Evolutionary conservation across 92 coral and sea anemone species (phyloP).

Genomic region (Blastomussa wellsi): DNA sequence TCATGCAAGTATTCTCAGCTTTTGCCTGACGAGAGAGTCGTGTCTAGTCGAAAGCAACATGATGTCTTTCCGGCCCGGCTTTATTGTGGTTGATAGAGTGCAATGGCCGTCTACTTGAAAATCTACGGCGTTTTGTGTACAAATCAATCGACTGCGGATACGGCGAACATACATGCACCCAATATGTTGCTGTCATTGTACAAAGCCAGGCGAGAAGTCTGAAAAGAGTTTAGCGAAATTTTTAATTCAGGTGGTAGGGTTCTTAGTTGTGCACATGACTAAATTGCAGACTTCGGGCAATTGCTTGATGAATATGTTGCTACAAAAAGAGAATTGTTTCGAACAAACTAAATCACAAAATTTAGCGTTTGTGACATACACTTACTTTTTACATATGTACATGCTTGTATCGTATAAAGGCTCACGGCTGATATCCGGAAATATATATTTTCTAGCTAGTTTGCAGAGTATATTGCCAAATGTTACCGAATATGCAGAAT

Average conservation of each 20-base stretch:
- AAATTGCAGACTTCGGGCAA: neutral
- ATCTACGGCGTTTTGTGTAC: neutral
- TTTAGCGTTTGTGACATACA: neutral
- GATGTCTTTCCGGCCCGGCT: constrained; percentile 31
- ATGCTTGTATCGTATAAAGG: neutral
- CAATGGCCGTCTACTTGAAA: neutral
- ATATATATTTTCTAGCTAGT: too few species aligned
- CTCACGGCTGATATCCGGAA: too few species aligned
- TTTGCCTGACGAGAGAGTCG: neutral
- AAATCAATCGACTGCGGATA: neutral
- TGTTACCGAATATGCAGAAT: too few species aligned
- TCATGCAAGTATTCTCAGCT: neutral
- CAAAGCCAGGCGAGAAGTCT: neutral
- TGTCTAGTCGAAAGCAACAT: constrained; percentile 26
- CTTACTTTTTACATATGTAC: neutral
- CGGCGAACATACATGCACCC: neutral
- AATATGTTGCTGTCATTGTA: neutral
- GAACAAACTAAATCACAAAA: neutral
- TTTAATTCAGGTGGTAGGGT: neutral
- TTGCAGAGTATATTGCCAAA: too few species aligned
- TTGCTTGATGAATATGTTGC: neutral
- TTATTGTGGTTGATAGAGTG: neutral
- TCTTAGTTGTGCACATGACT: neutral
- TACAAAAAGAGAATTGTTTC: neutral
- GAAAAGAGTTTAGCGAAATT: neutral